Evolutionary conservation across 2,888 invertebrate genomes (phyloP), one percentile per base, ranked within the genome.

Genomic region (Trisateles emortualis): DNA sequence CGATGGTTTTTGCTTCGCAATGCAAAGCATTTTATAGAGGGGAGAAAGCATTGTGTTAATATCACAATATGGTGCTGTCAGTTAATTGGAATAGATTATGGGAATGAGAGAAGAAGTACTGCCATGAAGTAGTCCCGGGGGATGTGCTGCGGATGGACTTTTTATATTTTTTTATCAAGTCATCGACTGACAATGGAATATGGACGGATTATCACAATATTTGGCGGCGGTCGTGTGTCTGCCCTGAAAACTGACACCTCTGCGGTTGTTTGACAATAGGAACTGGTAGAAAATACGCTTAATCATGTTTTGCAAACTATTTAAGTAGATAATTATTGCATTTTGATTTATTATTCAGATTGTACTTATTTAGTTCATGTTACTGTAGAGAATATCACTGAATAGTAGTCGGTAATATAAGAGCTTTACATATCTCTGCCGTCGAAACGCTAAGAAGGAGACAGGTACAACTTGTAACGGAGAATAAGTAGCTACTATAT

Each of bases 11-110:
- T 1, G 62, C 29, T 39, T 48, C 44, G 19, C 52, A 46, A 47
- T 19, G 10, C 52, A 46, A 59, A 68, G 69, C 69, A 73, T 67
- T 76, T 74, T 74, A 70, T 65, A 70, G 69, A 77, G 82, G 79
- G 87, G 88, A 75, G 60, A 81, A 75, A 76, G 84, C 77, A 89
- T 92, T 92, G 92, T 92, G 88, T 89, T 92, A 90, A 86, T 90
- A 90, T 87, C 83, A 92, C 92, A 91, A 92, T 92, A 92, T 91
- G 92, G 85, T 81, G 84, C 91, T 92, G 92, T 92, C 92, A 92
- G 90, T 92, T 92, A 92, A 92, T 92, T 92, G 92, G 92, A 92
- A 92, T 92, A 92, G 92, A 92, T 92, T 91, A 92, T 92, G 92
- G 92, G 92, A 92, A 91, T 88, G 78, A 88, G 88, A 84, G 88